A percentile compares a stretch with the other conserved stretches of the same genome.
Conservation (phyloP, 2,888 invertebrate species). For the Acanthosepion lycidas region DNA sequence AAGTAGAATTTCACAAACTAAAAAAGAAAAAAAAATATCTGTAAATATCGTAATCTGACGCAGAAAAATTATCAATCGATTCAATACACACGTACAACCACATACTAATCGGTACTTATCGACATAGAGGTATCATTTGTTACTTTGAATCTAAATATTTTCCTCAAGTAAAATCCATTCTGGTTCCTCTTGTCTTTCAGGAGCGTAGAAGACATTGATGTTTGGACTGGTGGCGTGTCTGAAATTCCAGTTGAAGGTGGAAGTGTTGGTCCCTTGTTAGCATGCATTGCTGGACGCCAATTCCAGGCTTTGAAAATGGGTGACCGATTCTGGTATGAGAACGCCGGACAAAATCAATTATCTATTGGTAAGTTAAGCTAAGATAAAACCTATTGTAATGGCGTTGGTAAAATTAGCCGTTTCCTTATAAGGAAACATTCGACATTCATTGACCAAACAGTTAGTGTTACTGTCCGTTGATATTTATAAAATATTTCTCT, state of each 20-base stretch:
- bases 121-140: not conserved
- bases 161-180: not conserved
- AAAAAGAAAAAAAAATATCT: too few relatives aligned
- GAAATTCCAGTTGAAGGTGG: not conserved
- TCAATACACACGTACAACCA: too few relatives aligned
- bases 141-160: not conserved
- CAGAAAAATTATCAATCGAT: not conserved
- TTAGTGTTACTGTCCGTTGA: too few relatives aligned
- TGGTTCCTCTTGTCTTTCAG: not conserved
- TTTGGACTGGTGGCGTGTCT: slow-evolving; percentile 44
- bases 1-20: too few relatives aligned
- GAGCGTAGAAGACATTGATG: slow-evolving; percentile 39
- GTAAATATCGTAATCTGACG: too few relatives aligned
- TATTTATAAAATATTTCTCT: too few relatives aligned
- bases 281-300: slow-evolving; percentile 37
- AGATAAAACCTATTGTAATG: too few relatives aligned
- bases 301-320: slow-evolving; percentile 44
- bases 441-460: too few relatives aligned
- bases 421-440: too few relatives aligned
- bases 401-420: too few relatives aligned
- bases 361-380: not conserved
- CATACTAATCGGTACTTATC: not conserved
- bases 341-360: slow-evolving; percentile 6
- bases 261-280: slow-evolving; percentile 2
- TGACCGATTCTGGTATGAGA: slow-evolving; percentile 46